Evolutionary conservation across 2,888 invertebrate species (phyloP).

Genomic region (Acleris literana): DNA sequence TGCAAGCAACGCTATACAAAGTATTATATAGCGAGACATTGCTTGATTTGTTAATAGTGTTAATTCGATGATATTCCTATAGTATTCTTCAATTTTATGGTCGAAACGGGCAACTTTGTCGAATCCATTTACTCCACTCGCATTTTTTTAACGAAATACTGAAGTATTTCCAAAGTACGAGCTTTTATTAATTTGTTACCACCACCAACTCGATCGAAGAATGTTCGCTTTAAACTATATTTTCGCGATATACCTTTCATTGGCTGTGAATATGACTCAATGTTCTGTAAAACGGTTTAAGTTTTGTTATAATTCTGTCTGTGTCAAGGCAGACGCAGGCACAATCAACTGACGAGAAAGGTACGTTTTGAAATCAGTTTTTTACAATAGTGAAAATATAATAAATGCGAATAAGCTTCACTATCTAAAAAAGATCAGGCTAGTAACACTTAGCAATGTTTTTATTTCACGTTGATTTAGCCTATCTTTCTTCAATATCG

Average conservation of each 20-base stretch:
- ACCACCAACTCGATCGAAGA: conserved; percentile 8
- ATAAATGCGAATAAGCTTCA: no score
- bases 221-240: conserved; percentile 8
- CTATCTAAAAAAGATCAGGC: no score
- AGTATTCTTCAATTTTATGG: not conserved
- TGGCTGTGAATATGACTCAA: conserved; percentile 16
- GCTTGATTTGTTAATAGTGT: not conserved
- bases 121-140: not conserved
- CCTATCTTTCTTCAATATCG: no score
- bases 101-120: not conserved
- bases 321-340: conserved; percentile 34
- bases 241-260: conserved; percentile 8
- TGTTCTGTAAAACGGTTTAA: conserved; percentile 12
- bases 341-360: no score
- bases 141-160: conserved; percentile 20
- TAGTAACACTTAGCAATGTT: no score
- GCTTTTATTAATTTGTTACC: conserved; percentile 34
- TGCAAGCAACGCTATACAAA: conserved; percentile 13
- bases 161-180: conserved; percentile 1
- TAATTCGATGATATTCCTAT: not conserved
- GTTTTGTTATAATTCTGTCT: not conserved
- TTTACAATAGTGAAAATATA: no score
- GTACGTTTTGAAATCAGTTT: no score
- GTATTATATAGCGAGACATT: conserved; percentile 7
- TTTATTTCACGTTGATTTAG: no score